Evolutionary conservation across 1,140 invertebrate species (phyloP).

Genomic region (Trissolcus basalis): DNA sequence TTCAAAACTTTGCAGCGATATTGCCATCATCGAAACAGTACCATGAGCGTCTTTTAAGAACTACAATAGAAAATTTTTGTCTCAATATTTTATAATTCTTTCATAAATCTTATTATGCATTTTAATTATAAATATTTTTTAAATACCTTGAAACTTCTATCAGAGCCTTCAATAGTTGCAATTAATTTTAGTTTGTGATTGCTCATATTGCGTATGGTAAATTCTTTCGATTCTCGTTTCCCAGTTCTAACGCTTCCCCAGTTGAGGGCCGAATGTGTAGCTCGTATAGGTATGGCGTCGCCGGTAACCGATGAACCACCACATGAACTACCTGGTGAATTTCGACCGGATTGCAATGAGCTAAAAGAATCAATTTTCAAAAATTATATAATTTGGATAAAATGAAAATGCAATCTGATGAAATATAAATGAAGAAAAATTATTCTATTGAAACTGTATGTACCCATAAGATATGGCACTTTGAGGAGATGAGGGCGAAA

Average conservation of each 20-base stretch:
- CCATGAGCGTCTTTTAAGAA: constrained; percentile 69
- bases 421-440: not conserved
- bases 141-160: constrained; percentile 69
- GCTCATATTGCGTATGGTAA: constrained; percentile 76
- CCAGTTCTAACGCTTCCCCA: constrained; percentile 76
- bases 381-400: too few relatives aligned
- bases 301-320: constrained; percentile 62
- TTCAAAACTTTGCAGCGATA: constrained; percentile 74
- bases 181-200: constrained; percentile 74
- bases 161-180: constrained; percentile 67
- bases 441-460: constrained; percentile 16
- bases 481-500: constrained; percentile 69
- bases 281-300: constrained; percentile 72
- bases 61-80: constrained; percentile 41
- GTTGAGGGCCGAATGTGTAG: constrained; percentile 74
- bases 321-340: constrained; percentile 69
- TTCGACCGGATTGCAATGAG: constrained; percentile 64
- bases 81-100: not conserved
- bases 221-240: constrained; percentile 73
- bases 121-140: constrained; percentile 12
- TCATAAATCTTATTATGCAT: too few relatives aligned
- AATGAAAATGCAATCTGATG: too few relatives aligned
- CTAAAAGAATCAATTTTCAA: constrained; percentile 29
- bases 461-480: constrained; percentile 66
- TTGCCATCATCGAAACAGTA: constrained; percentile 55